These are phyloP conservation scores for Pantala flavescens DNA, from an alignment of 1,140 invertebrate genomes.

Conservation along the genomic window DNA sequence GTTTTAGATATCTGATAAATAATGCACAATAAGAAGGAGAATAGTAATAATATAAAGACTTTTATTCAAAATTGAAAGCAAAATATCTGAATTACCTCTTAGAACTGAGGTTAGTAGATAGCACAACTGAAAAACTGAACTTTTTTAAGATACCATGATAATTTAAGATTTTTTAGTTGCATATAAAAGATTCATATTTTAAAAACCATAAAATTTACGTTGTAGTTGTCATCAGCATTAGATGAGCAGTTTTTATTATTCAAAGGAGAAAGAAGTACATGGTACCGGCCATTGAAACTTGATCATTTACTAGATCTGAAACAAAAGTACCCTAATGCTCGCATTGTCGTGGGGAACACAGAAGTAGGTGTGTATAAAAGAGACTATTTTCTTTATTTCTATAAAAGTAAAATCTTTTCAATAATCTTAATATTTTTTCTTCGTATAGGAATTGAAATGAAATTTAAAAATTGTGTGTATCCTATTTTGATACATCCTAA, in stretches of 20 bases:
- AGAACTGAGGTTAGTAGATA: too few species aligned
- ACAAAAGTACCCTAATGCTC: constrained; percentile 56
- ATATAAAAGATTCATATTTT: too few species aligned
- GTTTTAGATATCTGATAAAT: constrained; percentile 16
- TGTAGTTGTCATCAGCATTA: constrained; percentile 31
- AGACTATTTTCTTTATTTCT: constrained; percentile 43
- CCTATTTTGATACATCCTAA: constrained; percentile 69
- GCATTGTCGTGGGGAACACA: constrained; percentile 87
- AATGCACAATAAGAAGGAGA: not conserved
- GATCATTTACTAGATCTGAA: constrained; percentile 64
- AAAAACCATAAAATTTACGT: too few species aligned
- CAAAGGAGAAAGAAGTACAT: constrained; percentile 44
- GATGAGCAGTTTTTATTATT: constrained; percentile 56
- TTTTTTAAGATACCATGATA: too few species aligned
- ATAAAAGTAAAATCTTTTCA: too few species aligned
- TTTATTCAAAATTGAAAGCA: too few species aligned
- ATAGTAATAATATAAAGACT: too few species aligned
- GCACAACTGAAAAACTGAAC: too few species aligned
- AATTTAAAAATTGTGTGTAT: constrained; percentile 77
- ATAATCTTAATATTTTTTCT: not conserved
- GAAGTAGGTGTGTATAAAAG: constrained; percentile 47
- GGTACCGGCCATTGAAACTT: constrained; percentile 61
- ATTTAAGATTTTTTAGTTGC: too few species aligned
- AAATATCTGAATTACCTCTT: too few species aligned
- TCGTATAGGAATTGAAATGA: constrained; percentile 67